Base-by-base conservation (phyloP, 1,140 invertebrate species). In the Teleopsis dalmanni region DNA sequence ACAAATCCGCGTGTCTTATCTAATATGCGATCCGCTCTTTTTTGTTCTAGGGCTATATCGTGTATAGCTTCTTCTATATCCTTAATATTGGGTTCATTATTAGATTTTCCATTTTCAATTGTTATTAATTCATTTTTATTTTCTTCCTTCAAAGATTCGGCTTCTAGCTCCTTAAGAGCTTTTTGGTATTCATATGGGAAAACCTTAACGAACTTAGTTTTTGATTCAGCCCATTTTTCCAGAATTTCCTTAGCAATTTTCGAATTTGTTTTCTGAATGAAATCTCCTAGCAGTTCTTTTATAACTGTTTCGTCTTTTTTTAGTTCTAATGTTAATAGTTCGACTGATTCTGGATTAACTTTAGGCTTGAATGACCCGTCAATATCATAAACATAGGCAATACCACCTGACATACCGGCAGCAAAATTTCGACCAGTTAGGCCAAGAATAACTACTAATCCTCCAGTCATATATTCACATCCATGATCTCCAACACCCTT, bases 401-500 rank as follows among this genome's bases (percentile, higher is more conserved):
- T 88, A 54, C 96, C 96, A 51, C 95, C 93, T 58, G 65, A 94
- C 94, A 98, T 98, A 57, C 95, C 96, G 48, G 96, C 96, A 31
- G 94, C 95, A 76, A 99, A 99, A 77, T 99, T 99, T 47, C 93
- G 76, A 46, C 95, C 95, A 11, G 92, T 95, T n/a, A 86, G 75
- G 6, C 95, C 95, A 10, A 99, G 77, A 65, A 99, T 89, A 7
- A 99, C 75, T 49, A 88, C 88, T 51, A 79, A 76, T 51, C 95
- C 95, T 22, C 93, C 95, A 33, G 96, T 99, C 96, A 99, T 99
- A 70, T 99, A 99, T 75, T 99, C 96, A 78, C 96, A 99, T 23
- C 94, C 95, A 73, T 99, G 95, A 77, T 99, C 96, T 40, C 96
- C 96, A 45, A 95, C 93, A 47, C 93, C 95, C 76, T 86, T 78